Evolutionary conservation across 2,113 vertebrate species (phyloP), one percentile per base, ranked within the genome.

Genomic region (Coreoperca whiteheadi): DNA sequence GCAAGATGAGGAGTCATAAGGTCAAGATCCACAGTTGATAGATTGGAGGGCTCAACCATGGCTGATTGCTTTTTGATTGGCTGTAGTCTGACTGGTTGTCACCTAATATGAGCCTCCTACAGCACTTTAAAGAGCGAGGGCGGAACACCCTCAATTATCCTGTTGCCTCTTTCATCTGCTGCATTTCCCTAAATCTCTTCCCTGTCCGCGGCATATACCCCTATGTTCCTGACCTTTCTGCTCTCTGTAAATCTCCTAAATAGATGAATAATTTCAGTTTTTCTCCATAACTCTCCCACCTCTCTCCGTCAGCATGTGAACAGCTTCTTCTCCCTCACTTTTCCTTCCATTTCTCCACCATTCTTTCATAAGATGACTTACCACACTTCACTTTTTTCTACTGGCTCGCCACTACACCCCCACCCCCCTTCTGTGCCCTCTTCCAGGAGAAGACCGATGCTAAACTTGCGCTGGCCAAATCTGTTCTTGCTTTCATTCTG

Each of bases 11-110:
- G 66, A 70, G 85, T 74, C 48, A 74, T 88, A 59, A 91, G 92
- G 86, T 91, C 75, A 56, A 34, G 65, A 69, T 54, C 75, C 59
- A 25, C 2, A 11, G 75, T 77, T 87, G 88, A 85, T 67, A 48
- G 79, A 87, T 77, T 39, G 84, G 51, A 73, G 39, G 64, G 70
- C 64, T 77, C 53, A 34, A 56, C n/a, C 73, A 46, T 8, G 74
- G 80, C 78, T 51, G 75, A 84, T 81, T 81, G 84, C 74, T 84
- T 77, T 88, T 89, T 87, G 82, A 92, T 54, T 86, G 88, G 82
- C 48, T 81, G 59, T 60, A 20, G 67, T 87, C 75, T 83, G 71
- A 20, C 63, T 63, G 1, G 16, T 66, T 82, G 81, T 84, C 84
- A 79, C 71, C 34, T 68, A 61, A 77, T 86, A 53, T 34, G 54